Evolutionary conservation across 2,888 invertebrate genomes (phyloP), one percentile per base, ranked within the genome.

Genomic region (Orthosia gothica): DNA sequence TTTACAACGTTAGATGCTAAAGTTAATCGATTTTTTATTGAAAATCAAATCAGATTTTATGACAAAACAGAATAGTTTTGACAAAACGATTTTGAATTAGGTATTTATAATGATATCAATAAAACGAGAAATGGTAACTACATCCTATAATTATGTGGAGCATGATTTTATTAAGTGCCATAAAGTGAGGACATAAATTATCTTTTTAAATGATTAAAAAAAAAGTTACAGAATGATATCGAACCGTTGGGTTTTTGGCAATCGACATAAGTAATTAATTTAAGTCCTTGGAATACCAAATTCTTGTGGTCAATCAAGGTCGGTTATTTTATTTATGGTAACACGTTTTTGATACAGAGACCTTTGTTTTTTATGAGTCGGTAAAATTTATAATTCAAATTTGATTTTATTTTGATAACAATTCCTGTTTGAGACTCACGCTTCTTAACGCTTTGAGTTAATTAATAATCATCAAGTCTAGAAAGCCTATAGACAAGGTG

Each of bases 61-160:
- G 61, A n/a, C 50, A 63, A 69, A 79, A 83, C 26, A 52, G 45
- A 61, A 50, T n/a, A 68, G 58, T 55, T 58, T 66, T 49, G 62
- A 69, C 75, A 69, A 79, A 79, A 71, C 55, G 74, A 75, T 78
- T 63, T 3, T 52, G 40, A 70, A 58, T 40, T 7, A 54, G 50
- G 12, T 55, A 68, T 32, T n/a, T 57, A 64, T 66, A 67, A 64
- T 49, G 59, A 47, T 58, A 77, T 54, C 59, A 70, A 74, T 81
- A 82, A 76, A 70, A 74, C 52, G 15, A 70, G 67, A 70, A 64
- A 68, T 67, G 20, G 67, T 70, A 74, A 62, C 61, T 13, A 74
- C 62, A 69, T 77, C 69, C 69, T 69, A 52, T 72, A 50, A 58
- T 69, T 50, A 55, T 47, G 54, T 81, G 52, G 65, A 81, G 49